These are phyloP conservation scores for Erythrolamprus reginae DNA, from an alignment of 2,113 vertebrate genomes.

Conservation along the genomic window DNA sequence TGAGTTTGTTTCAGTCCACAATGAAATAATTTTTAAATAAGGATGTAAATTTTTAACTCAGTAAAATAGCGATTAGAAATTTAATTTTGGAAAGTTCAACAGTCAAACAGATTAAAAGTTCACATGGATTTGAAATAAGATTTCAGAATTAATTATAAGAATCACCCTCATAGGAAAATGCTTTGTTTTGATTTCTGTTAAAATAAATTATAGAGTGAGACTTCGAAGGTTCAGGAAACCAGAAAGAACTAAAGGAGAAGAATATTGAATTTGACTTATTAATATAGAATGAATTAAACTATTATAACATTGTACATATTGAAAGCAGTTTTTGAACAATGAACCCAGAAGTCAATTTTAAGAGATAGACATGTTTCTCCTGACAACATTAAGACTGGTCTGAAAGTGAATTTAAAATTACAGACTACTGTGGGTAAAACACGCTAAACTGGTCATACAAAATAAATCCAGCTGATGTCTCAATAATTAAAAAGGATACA, in stretches of 20 bases:
- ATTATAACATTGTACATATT: not conserved
- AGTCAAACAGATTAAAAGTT: not conserved
- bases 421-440: not conserved
- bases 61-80: not conserved
- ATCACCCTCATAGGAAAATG: not conserved
- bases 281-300: not conserved
- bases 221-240: not conserved
- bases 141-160: not conserved
- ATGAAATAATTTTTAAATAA: not conserved
- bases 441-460: not conserved
- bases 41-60: not conserved
- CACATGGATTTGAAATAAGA: not conserved
- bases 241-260: not conserved
- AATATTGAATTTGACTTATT: not conserved
- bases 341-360: not conserved
- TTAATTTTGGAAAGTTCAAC: not conserved
- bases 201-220: not conserved
- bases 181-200: not conserved
- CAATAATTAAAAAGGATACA: not conserved
- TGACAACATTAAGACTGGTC: not conserved
- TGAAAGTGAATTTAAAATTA: not conserved
- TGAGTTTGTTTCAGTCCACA: not conserved
- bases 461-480: not conserved
- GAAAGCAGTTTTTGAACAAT: not conserved
- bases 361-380: not conserved